These are phyloP conservation scores for Macroteleia sp. DNA, from an alignment of 2,888 invertebrate species.

Conservation along the genomic window DNA sequence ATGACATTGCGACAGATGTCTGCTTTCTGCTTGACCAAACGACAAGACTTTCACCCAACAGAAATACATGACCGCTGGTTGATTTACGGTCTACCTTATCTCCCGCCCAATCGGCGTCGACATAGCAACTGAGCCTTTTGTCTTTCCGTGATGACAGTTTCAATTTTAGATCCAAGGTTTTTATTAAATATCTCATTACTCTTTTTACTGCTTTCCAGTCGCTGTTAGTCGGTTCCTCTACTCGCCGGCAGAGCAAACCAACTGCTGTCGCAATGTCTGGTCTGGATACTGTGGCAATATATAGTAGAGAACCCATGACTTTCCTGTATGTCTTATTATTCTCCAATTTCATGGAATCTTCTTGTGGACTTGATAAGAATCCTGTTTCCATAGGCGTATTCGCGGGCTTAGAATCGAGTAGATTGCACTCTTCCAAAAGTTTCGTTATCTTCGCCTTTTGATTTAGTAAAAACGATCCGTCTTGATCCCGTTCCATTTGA, in stretches of 20 bases:
- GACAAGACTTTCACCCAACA: constrained; percentile 21
- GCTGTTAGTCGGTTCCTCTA: constrained; percentile 1
- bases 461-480: constrained; percentile 14
- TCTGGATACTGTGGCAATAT: constrained; percentile 27
- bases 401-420: constrained; percentile 29
- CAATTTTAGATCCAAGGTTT: not conserved
- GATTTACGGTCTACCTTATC: constrained; percentile 65
- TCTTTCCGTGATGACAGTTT: not conserved
- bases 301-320: constrained; percentile 34
- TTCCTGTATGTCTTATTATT: constrained; percentile 23
- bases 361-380: not conserved
- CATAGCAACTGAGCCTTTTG: constrained; percentile 55
- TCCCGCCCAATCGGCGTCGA: constrained; percentile 78
- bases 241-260: not conserved
- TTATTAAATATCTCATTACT: constrained; percentile 41
- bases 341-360: not conserved
- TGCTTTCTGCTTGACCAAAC: constrained; percentile 60
- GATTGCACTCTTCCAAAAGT: constrained; percentile 26
- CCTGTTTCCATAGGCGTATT: constrained; percentile 49
- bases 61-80: constrained; percentile 24
- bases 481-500: not conserved
- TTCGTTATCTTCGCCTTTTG: constrained; percentile 9
- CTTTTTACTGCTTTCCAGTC: constrained; percentile 55
- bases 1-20: constrained; percentile 35
- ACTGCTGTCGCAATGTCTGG: constrained; percentile 42